phyloP scores from a whole-genome alignment of 2,113 vertebrate species.

The Bos javanicus region DNA sequence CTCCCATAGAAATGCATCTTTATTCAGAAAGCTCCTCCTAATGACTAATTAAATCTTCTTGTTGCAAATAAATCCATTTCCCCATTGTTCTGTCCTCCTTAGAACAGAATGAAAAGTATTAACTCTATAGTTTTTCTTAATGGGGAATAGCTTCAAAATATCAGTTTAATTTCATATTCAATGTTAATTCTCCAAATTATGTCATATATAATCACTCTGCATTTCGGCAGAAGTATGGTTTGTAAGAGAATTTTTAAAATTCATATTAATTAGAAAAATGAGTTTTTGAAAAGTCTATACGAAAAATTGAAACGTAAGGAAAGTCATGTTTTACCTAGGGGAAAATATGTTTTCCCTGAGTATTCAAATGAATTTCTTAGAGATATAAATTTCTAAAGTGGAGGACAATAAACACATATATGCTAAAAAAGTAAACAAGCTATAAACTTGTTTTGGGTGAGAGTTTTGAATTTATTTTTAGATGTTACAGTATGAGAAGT shows the following conservation, averaged over 20 bases:
- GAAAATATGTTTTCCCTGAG: not conserved
- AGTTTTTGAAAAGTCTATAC: not conserved
- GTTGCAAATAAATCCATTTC: not conserved
- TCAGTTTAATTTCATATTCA: not conserved
- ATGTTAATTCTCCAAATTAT: not conserved
- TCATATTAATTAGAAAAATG: not conserved
- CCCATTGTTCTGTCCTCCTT: not conserved
- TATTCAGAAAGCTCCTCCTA: not conserved
- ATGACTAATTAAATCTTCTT: not conserved
- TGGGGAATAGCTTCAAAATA: not conserved
- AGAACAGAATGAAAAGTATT: not conserved
- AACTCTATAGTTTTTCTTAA: not conserved
- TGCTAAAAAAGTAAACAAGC: not conserved
- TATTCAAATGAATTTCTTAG: not conserved
- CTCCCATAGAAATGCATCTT: not conserved
- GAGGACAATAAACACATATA: not conserved
- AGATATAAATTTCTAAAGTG: not conserved
- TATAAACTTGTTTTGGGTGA: not conserved
- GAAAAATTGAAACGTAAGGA: not conserved
- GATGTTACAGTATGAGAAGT: not conserved
- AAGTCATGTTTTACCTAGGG: not conserved
- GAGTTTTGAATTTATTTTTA: conserved; percentile 6
- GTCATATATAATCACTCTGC: not conserved
- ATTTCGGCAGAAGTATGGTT: not conserved
- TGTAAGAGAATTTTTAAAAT: not conserved